Base-by-base conservation (phyloP, 2,888 invertebrate species). In the Heliconius hortense region DNA sequence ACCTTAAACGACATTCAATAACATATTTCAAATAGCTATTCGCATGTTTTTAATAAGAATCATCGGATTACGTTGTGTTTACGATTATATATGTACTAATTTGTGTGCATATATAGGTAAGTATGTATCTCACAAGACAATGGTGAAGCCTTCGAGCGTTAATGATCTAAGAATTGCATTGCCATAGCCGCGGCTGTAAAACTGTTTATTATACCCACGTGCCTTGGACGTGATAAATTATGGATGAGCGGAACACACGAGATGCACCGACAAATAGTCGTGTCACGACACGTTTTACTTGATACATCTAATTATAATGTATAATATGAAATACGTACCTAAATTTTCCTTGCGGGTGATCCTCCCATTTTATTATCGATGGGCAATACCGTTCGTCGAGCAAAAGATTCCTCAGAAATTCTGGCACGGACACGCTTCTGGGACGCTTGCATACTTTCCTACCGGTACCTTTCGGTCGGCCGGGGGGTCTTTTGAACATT, bases 321-420 rank as follows among this genome's bases (percentile, higher is more conserved):
- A 5, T 31, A 53, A 71, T 80, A 31, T 28, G 31, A 59, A 31
- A 48, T 70, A 88, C 93, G 90, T 81, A 94, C 94, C 94, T 96
- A 91, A 98, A 98, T 82, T 97, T 96, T 13, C 98, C 98, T 81
- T 96, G 95, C 48, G 96, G 95, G 83, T 96, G 96, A 87, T 98
- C 96, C 87, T 98, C 98, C 98, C 98, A 98, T 87, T 97, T 96
- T 82, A 98, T 97, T 80, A 97, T 95, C 71, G 96, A 95, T 0
- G 98, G 98, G 85, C 97, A 97, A 80, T 96, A 96, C 77, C 95
- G 93, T 4, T 96, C 95, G 86, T 97, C 96, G 78, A 96, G 95
- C 74, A 98, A 92, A 48, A 98, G 95, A 86, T 98, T 97, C 80
- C 97, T 94, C 82, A 98, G 96, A 88, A 98, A 98, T 89, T 98